A percentile compares a stretch with the other conserved stretches of the same genome.
Evolutionary conservation across 1,140 invertebrate genomes (phyloP).

Genomic region (Littorina saxatilis): DNA sequence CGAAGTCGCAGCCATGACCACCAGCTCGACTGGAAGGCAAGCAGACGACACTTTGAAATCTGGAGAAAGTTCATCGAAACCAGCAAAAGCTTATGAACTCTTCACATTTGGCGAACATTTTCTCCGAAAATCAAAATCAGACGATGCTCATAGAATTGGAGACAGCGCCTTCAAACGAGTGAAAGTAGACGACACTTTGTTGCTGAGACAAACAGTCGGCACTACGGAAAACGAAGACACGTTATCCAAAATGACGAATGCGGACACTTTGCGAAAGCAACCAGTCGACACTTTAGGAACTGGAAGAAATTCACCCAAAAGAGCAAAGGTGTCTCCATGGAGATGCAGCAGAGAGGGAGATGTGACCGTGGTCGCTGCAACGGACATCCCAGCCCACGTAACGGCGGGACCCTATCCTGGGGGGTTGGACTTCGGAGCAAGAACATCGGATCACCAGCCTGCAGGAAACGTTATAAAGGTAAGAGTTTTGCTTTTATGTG

Average conservation of each 20-base stretch:
- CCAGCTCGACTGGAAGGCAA: slow-evolving; percentile 24
- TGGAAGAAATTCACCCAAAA: neutral
- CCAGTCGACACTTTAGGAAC: neutral
- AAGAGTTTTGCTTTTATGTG: slow-evolving; percentile 26
- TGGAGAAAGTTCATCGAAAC: neutral
- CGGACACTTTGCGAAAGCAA: too few relatives aligned
- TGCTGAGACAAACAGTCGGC: too few relatives aligned
- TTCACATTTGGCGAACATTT: too few relatives aligned
- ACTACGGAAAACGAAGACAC: too few relatives aligned
- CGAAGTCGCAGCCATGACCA: neutral
- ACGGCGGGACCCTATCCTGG: slow-evolving; percentile 50
- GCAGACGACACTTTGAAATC: slow-evolving; percentile 3
- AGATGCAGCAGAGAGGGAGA: neutral
- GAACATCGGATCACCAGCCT: slow-evolving; percentile 41
- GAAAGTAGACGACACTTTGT: too few relatives aligned
- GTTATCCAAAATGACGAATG: too few relatives aligned
- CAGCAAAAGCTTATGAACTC: too few relatives aligned
- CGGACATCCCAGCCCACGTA: slow-evolving; percentile 45
- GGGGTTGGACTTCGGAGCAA: slow-evolving; percentile 45
- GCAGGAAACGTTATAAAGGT: slow-evolving; percentile 48
- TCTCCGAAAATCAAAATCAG: too few relatives aligned
- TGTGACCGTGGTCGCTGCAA: slow-evolving; percentile 42
- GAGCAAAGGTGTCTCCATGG: neutral
- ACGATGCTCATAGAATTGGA: too few relatives aligned
- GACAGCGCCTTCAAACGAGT: too few relatives aligned